These are phyloP conservation scores for Aphelenchoides besseyi DNA, from an alignment of 1,140 invertebrate genomes.

Conservation along the genomic window DNA sequence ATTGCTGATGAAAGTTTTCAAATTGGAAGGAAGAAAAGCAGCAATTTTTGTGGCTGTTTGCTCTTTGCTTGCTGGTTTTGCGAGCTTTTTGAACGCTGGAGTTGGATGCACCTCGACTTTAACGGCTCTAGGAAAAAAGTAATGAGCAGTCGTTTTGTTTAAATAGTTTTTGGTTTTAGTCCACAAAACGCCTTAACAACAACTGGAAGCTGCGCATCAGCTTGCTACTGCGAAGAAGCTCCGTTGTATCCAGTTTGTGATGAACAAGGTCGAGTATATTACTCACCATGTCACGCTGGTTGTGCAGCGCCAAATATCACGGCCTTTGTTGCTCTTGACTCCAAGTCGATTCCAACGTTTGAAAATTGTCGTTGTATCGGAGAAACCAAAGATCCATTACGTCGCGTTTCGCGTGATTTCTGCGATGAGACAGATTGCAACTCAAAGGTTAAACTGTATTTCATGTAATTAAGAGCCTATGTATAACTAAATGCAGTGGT, in stretches of 20 bases:
- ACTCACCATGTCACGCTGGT: slow-evolving; percentile 36
- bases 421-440: slow-evolving; percentile 47
- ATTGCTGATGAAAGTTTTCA: slow-evolving; percentile 38
- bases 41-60: slow-evolving; percentile 54
- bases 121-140: slow-evolving; percentile 32
- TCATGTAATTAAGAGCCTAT: neutral
- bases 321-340: slow-evolving; percentile 28
- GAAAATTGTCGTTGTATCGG: slow-evolving; percentile 29
- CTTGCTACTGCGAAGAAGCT: slow-evolving; percentile 50
- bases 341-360: slow-evolving; percentile 35
- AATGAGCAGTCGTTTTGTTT: slow-evolving; percentile 18
- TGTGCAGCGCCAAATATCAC: slow-evolving; percentile 40
- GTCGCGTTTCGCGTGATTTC: slow-evolving; percentile 48
- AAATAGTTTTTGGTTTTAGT: slow-evolving; percentile 28
- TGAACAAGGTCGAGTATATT: slow-evolving; percentile 38
- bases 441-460: slow-evolving; percentile 35
- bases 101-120: slow-evolving; percentile 60
- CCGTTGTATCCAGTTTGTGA: slow-evolving; percentile 61
- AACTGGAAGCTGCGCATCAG: slow-evolving; percentile 45
- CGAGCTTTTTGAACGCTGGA: slow-evolving; percentile 50
- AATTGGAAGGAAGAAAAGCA: slow-evolving; percentile 55
- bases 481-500: neutral
- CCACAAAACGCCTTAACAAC: slow-evolving; percentile 46
- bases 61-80: slow-evolving; percentile 46
- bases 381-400: slow-evolving; percentile 14